phyloP scores from a whole-genome alignment of 1,140 invertebrate genomes.

The Bombus pyrosoma region DNA sequence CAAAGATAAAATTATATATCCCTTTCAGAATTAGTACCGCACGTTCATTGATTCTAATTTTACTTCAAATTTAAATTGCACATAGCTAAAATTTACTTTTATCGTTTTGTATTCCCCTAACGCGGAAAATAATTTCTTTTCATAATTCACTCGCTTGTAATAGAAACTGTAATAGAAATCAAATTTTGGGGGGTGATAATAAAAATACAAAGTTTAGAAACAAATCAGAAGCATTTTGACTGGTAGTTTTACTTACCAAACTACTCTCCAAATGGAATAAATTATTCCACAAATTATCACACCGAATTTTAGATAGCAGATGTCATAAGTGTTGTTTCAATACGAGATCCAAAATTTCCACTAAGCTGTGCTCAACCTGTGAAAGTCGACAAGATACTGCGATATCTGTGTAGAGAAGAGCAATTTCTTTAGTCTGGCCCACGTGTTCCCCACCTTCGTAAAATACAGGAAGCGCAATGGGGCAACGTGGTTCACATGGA shows the following conservation, averaged over 20 bases:
- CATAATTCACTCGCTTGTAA: neutral
- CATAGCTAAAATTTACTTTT: neutral
- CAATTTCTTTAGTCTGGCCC: constrained; percentile 29
- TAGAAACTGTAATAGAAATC: neutral
- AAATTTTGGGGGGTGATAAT: too few species aligned
- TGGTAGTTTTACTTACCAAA: neutral
- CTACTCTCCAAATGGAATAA: neutral
- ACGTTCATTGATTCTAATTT: neutral
- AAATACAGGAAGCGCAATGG: neutral
- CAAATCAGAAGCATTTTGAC: neutral
- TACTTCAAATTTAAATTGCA: neutral
- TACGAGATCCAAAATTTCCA: neutral
- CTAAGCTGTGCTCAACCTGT: neutral
- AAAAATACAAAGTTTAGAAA: neutral
- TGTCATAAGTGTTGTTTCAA: neutral
- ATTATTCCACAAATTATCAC: neutral
- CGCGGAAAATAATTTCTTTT: neutral
- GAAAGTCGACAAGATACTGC: constrained; percentile 13
- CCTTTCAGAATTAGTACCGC: neutral
- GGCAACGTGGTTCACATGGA: constrained; percentile 4
- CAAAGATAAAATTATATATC: neutral
- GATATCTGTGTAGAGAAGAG: constrained; percentile 15
- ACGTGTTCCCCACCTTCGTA: constrained; percentile 46
- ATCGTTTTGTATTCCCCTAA: neutral
- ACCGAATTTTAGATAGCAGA: neutral